Conservation (phyloP, 2,113 vertebrate genomes). For the Protomyctophum bolini region DNA sequence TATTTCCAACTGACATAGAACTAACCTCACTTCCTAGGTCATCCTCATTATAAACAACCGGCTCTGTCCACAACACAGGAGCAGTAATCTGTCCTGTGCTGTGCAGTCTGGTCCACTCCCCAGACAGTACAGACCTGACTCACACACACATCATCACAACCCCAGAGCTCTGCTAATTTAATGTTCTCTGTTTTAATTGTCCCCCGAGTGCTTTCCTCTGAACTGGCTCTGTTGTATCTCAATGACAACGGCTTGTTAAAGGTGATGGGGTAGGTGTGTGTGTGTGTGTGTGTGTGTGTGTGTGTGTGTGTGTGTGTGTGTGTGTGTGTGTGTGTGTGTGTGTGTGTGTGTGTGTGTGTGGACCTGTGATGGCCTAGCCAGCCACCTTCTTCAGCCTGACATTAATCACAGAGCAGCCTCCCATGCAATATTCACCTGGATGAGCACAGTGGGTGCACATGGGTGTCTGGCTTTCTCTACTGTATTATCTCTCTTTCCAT, state of each 20-base stretch:
- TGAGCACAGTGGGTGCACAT: conserved; percentile 50
- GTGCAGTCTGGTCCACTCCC: conserved; percentile 11
- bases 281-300: conserved; percentile 18
- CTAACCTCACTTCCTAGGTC: too few relatives aligned
- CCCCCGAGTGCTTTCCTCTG: conserved; percentile 61
- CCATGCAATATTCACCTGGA: conserved; percentile 66
- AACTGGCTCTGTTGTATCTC: conserved; percentile 53
- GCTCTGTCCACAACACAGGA: too few relatives aligned
- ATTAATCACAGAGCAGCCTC: conserved; percentile 69
- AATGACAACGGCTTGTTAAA: conserved; percentile 57
- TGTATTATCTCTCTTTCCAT: conserved; percentile 9
- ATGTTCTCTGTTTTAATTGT: conserved; percentile 69
- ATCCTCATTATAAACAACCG: too few relatives aligned
- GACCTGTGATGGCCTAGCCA: conserved; percentile 26
- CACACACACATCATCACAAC: conserved; percentile 44
- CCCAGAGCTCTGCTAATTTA: conserved; percentile 66
- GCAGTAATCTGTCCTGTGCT: neutral
- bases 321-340: conserved; percentile 3
- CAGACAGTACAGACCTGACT: conserved; percentile 43
- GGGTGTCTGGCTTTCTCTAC: conserved; percentile 43
- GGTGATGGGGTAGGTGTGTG: conserved; percentile 43
- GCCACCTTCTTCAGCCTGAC: conserved; percentile 63
- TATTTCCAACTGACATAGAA: too few relatives aligned
- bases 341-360: conserved; percentile 33
- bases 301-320: conserved; percentile 19